These are phyloP conservation scores for Lomographa bimaculata DNA, from an alignment of 2,888 invertebrate genomes.

Conservation along the genomic window DNA sequence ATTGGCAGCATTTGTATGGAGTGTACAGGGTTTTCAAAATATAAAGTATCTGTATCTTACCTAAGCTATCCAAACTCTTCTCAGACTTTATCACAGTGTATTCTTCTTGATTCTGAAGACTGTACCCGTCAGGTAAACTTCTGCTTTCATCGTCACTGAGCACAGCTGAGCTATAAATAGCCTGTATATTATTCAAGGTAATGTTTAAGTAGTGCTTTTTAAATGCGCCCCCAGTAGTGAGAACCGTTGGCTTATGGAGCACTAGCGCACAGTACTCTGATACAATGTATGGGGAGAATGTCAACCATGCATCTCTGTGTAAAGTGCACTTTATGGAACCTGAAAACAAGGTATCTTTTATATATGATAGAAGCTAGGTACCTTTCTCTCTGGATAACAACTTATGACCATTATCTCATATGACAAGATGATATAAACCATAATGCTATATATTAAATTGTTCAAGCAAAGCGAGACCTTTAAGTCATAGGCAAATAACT, in stretches of 20 bases:
- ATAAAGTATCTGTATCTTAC: too few species aligned
- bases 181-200: constrained; percentile 68
- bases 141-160: constrained; percentile 43
- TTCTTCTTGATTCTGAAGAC: constrained; percentile 51
- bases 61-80: constrained; percentile 44
- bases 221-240: constrained; percentile 71
- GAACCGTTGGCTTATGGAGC: constrained; percentile 68
- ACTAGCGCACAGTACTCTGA: constrained; percentile 69
- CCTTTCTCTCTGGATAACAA: too few species aligned
- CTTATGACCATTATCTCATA: too few species aligned
- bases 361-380: too few species aligned
- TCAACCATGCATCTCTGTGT: constrained; percentile 76
- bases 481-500: too few species aligned
- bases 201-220: constrained; percentile 77
- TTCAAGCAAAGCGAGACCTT: too few species aligned
- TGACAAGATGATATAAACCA: too few species aligned
- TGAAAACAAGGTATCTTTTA: constrained; percentile 47
- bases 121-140: constrained; percentile 56
- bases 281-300: constrained; percentile 67
- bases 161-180: constrained; percentile 65
- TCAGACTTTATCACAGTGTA: constrained; percentile 63
- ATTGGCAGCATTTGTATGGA: too few species aligned
- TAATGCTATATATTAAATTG: too few species aligned
- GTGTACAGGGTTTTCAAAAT: too few species aligned
- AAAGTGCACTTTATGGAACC: constrained; percentile 74